phyloP scores from a whole-genome alignment of 2,797 vertebrate species.

The Pangasius macronema region DNA sequence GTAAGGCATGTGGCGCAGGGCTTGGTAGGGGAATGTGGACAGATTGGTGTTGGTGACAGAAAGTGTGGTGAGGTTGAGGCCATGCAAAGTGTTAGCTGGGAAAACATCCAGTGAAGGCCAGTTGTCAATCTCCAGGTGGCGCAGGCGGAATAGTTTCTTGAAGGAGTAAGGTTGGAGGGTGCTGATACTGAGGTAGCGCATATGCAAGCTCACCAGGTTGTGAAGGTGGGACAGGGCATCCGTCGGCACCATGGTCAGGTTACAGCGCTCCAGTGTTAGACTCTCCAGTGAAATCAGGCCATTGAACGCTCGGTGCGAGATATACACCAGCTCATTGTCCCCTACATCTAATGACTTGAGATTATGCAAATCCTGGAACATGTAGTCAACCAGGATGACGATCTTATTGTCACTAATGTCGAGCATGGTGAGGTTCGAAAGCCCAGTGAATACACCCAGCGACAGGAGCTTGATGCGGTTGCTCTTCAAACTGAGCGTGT shows the following conservation, averaged over 20 bases:
- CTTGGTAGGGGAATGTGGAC: slow-evolving; percentile 89
- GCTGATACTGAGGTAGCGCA: slow-evolving; percentile 94
- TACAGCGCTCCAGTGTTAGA: slow-evolving; percentile 94
- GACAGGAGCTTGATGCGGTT: slow-evolving; percentile 97
- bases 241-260: slow-evolving; percentile 94
- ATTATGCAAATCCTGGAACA: slow-evolving; percentile 98
- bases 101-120: slow-evolving; percentile 91
- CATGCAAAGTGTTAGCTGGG: slow-evolving; percentile 89
- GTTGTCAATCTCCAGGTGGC: slow-evolving; percentile 89
- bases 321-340: slow-evolving; percentile 98
- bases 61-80: slow-evolving; percentile 93
- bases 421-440: slow-evolving; percentile 92
- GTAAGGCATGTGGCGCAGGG: slow-evolving; percentile 90
- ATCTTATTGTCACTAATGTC: slow-evolving; percentile 99
- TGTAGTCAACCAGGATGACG: slow-evolving; percentile 96
- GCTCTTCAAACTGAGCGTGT: slow-evolving; percentile 92
- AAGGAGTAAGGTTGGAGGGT: slow-evolving; percentile 91
- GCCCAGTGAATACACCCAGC: slow-evolving; percentile 91
- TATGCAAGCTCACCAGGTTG: slow-evolving; percentile 88
- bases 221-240: slow-evolving; percentile 97
- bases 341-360: slow-evolving; percentile 94
- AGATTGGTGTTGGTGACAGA: slow-evolving; percentile 95
- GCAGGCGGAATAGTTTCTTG: slow-evolving; percentile 93
- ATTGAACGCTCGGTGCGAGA: slow-evolving; percentile 96
- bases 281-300: slow-evolving; percentile 92